Evolutionary conservation across 2,113 vertebrate species (phyloP).

Genomic region (Miniopterus natalensis): DNA sequence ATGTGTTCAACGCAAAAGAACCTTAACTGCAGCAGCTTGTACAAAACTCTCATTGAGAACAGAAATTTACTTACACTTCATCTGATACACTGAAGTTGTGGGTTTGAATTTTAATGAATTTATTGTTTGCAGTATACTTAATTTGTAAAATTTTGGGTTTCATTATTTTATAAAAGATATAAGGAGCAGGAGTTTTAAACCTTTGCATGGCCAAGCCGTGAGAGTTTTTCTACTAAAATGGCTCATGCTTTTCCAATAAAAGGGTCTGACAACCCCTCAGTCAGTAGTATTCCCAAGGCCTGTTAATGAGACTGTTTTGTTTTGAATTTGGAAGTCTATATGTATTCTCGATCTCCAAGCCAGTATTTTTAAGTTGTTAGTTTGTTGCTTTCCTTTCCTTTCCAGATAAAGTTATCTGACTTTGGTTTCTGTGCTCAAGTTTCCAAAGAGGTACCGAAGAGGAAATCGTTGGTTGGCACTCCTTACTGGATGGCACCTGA

Average conservation of each 20-base stretch:
- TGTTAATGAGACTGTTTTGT: not conserved
- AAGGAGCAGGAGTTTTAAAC: not conserved
- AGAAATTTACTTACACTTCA: not conserved
- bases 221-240: conserved; percentile 23
- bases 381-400: conserved; percentile 44
- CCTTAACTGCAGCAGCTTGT: not conserved
- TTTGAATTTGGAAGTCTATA: not conserved
- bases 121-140: not conserved
- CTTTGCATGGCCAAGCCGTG: not conserved
- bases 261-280: not conserved
- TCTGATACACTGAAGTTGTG: not conserved
- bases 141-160: not conserved
- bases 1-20: not conserved
- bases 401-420: conserved; percentile 98
- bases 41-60: conserved; percentile 12
- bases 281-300: not conserved
- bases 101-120: conserved; percentile 5
- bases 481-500: conserved; percentile 99
- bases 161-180: conserved; percentile 16
- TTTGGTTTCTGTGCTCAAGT: conserved; percentile 99
- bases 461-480: conserved; percentile 98
- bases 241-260: not conserved
- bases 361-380: not conserved
- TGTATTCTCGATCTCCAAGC: not conserved
- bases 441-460: conserved; percentile 98